phyloP scores from a whole-genome alignment of 2,797 vertebrate genomes.

The Peromyscus eremicus region DNA sequence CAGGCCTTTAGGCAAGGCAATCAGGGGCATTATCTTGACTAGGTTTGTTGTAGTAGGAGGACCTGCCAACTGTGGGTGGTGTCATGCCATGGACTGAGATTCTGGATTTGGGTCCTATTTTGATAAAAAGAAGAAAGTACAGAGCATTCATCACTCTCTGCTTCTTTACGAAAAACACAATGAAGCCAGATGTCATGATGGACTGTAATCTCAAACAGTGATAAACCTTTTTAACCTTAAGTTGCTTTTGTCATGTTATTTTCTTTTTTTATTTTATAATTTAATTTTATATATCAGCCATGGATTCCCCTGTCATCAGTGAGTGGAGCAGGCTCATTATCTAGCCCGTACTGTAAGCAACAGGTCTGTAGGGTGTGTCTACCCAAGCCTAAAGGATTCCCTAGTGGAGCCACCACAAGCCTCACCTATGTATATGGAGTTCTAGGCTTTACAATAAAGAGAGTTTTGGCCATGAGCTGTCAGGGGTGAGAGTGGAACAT shows the following conservation, averaged over 20 bases:
- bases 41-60: background rate
- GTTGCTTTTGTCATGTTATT: background rate
- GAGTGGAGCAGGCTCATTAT: background rate
- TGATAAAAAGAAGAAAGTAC: background rate
- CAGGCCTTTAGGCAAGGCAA: background rate
- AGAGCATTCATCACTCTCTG: background rate
- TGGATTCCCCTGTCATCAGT: too few relatives aligned
- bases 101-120: background rate
- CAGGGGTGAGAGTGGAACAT: background rate
- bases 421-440: background rate
- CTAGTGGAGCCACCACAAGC: accelerated
- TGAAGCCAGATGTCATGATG: background rate
- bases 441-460: background rate
- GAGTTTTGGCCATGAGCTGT: background rate
- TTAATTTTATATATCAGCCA: too few relatives aligned
- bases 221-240: background rate
- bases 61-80: background rate
- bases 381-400: background rate
- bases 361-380: background rate
- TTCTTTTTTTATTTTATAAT: too few relatives aligned
- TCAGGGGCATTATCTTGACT: background rate
- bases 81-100: background rate
- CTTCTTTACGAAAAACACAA: background rate
- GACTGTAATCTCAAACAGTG: background rate
- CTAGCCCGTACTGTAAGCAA: background rate